A percentile compares a stretch with the other conserved stretches of the same genome.
These are phyloP conservation scores for Carcinoscorpius rotundicauda DNA, from an alignment of 1,140 invertebrate species.

Conservation along the genomic window DNA sequence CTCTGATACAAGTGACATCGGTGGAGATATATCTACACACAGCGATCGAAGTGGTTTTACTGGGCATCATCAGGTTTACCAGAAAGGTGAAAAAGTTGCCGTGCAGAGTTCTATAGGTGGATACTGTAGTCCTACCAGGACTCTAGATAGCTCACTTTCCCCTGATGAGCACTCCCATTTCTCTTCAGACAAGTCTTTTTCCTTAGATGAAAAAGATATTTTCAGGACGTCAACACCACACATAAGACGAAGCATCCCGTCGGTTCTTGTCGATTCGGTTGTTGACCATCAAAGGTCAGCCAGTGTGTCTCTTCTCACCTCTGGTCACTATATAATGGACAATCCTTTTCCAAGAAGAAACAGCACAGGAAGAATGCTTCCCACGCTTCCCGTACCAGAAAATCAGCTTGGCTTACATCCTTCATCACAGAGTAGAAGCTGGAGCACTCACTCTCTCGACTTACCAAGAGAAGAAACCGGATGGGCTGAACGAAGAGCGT, in stretches of 20 bases:
- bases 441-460: slow-evolving; percentile 18
- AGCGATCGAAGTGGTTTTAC: not conserved
- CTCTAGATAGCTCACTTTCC: no score
- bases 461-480: slow-evolving; percentile 11
- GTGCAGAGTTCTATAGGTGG: no score
- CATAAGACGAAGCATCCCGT: slow-evolving; percentile 17
- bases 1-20: slow-evolving; percentile 25
- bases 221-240: no score
- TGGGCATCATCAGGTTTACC: no score
- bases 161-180: no score
- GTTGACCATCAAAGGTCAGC: no score
- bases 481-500: slow-evolving; percentile 22
- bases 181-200: no score
- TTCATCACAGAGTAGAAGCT: not conserved
- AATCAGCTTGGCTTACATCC: not conserved
- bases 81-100: no score
- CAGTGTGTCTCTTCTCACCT: no score
- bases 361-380: slow-evolving; percentile 18
- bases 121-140: no score
- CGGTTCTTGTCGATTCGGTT: slow-evolving; percentile 12
- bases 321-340: not conserved
- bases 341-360: slow-evolving; percentile 13
- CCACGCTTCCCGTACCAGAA: slow-evolving; percentile 17
- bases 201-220: no score
- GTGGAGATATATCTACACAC: slow-evolving; percentile 4